phyloP scores from a whole-genome alignment of 2,113 vertebrate genomes.

The Lagopus muta region DNA sequence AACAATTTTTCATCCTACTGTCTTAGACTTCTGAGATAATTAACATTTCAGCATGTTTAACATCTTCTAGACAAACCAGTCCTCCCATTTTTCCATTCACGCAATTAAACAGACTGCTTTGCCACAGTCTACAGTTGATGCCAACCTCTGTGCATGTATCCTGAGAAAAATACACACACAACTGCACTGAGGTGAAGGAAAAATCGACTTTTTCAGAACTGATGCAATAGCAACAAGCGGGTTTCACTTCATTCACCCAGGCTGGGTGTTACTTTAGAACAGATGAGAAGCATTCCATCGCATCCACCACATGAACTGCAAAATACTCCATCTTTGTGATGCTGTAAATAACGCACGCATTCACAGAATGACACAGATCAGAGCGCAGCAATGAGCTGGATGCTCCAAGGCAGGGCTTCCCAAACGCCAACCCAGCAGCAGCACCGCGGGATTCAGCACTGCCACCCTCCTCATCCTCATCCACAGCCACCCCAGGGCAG shows the following conservation, averaged over 20 bases:
- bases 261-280: background rate
- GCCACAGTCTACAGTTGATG: background rate
- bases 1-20: background rate
- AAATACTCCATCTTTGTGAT: accelerated
- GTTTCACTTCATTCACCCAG: background rate
- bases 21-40: background rate
- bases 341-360: background rate
- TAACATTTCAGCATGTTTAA: background rate
- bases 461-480: background rate
- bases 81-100: background rate
- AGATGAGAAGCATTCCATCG: background rate
- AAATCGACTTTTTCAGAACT: background rate
- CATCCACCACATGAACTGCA: accelerated
- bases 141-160: background rate
- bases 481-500: accelerated
- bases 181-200: background rate
- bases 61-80: background rate
- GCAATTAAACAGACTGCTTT: background rate
- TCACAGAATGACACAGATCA: background rate
- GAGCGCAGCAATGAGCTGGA: background rate
- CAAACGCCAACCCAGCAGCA: background rate
- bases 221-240: background rate
- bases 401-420: too few relatives aligned
- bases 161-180: background rate
- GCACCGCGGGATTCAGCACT: too few relatives aligned